Evolutionary conservation across 2,888 invertebrate genomes (phyloP).

Genomic region (Lapara coniferarum): DNA sequence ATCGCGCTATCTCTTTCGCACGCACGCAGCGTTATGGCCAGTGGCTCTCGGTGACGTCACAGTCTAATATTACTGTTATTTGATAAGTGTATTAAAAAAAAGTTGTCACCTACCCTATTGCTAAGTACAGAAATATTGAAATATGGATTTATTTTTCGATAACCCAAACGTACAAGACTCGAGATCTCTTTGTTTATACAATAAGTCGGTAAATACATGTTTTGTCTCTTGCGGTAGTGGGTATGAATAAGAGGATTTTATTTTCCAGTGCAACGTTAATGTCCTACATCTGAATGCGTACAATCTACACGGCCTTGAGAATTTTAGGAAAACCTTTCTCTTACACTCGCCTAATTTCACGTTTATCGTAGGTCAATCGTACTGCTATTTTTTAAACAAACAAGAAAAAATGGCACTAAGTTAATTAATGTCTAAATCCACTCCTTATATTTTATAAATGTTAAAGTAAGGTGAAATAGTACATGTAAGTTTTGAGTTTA

Average conservation of each 20-base stretch:
- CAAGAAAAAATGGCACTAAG: conserved; percentile 57
- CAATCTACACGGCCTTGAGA: conserved; percentile 43
- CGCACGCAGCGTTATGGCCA: too few species aligned
- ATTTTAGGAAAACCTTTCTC: conserved; percentile 20
- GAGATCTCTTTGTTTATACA: neutral
- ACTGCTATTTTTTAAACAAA: conserved; percentile 43
- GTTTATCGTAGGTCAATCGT: conserved; percentile 37
- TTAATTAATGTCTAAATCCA: conserved; percentile 80
- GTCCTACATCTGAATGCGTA: conserved; percentile 17
- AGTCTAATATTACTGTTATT: too few species aligned
- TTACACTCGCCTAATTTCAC: conserved; percentile 48
- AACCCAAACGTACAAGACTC: neutral
- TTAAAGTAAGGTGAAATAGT: conserved; percentile 65
- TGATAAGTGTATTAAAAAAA: too few species aligned
- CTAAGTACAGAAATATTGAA: neutral
- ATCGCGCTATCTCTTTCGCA: too few species aligned
- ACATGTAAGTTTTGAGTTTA: conserved; percentile 66
- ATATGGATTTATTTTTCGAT: neutral
- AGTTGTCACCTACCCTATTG: too few species aligned
- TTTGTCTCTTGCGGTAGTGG: neutral
- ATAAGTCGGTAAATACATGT: neutral
- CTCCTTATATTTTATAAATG: conserved; percentile 62
- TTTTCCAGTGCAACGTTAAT: neutral
- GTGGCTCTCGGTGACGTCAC: too few species aligned
- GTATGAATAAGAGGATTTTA: neutral